Evolutionary conservation across 2,888 invertebrate species (phyloP), one percentile per base, ranked within the genome.

Genomic region (Eledona agricola): DNA sequence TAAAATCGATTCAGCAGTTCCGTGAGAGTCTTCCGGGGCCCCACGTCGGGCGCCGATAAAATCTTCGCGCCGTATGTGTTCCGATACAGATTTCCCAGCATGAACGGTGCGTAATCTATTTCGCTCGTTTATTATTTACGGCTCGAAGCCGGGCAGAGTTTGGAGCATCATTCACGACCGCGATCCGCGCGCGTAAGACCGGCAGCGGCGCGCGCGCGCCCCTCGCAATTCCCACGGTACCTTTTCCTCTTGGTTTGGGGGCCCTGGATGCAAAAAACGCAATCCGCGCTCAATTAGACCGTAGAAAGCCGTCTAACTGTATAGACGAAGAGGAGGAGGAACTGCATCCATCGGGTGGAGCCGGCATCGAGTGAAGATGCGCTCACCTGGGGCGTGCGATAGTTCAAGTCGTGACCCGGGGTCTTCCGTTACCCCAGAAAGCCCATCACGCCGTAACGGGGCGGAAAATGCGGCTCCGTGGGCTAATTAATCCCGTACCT

Each of bases 341-440:
- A 28, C 6, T 35, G 26, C 25, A 20, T 11, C 11, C 19, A 20
- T 17, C 29, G 42, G 42, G 42, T 42, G 42, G 42, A 42, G 42
- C n/a, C n/a, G n/a, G n/a, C n/a, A n/a, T n/a, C 42, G 23, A 53
- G 61, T 59, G 67, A 69, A 68, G 67, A 69, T 69, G 67, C 64
- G 67, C 67, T 63, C 61, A 53, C 59, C 57, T 62, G 59, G 63
- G 79, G 79, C 80, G 80, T 80, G 80, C 77, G 80, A 80, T 80
- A 80, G 80, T 80, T 80, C 80, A 80, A 80, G 75, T 80, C 80
- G 80, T 80, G 80, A 80, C 78, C 66, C 52, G 59, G 55, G 57
- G 56, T 51, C 31, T 12, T 46, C 58, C 63, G 58, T 37, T 66
- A 66, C 69, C 66, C 69, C 60, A 69, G 64, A 69, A 69, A 66